Evolutionary conservation across 2,888 invertebrate species (phyloP), one percentile per base, ranked within the genome.

Genomic region (Cactoblastis cactorum): DNA sequence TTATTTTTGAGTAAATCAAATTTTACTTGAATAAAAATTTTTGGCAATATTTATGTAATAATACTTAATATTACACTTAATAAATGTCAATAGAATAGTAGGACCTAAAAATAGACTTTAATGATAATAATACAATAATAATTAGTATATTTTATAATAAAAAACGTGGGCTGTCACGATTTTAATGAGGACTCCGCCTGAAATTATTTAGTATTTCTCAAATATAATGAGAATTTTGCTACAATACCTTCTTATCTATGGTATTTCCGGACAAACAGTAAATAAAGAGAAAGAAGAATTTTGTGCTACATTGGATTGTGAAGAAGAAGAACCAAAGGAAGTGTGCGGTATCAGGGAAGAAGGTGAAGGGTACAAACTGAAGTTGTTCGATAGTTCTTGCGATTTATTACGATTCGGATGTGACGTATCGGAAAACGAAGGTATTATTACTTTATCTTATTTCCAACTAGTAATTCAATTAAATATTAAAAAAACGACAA

Each of bases 381-480:
- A 64, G 52, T 9, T 71, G n/a, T 87, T 86, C 58, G 58, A 71
- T 17, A 79, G 71, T 47, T 79, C 80, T 58, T 87, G 87, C 54
- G 63, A 71, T 6, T 56, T 87, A 32, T 45, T 81, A 18, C 68
- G 71, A 45, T 77, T 71, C 57, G 82, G 80, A 0, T 87, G 87
- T 54, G 51, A 55, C 17, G 77, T 72, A 8, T 59, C 63, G 1
- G 62, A 67, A 3, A 55, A 60, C 1, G 51, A 70, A 52, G 74
- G 83, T 83, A 62, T n/a, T n/a, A n/a, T n/a, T n/a, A n/a, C n/a
- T n/a, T n/a, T n/a, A n/a, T n/a, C n/a, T n/a, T n/a, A n/a, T n/a
- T n/a, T n/a, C n/a, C n/a, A n/a, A n/a, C n/a, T n/a, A n/a, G n/a
- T n/a, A n/a, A n/a, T n/a, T n/a, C n/a, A n/a, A n/a, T n/a, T n/a